A percentile compares a stretch with the other conserved stretches of the same genome.
phyloP scores from a whole-genome alignment of 2,888 invertebrate species.

The Drosophila antonietae region DNA sequence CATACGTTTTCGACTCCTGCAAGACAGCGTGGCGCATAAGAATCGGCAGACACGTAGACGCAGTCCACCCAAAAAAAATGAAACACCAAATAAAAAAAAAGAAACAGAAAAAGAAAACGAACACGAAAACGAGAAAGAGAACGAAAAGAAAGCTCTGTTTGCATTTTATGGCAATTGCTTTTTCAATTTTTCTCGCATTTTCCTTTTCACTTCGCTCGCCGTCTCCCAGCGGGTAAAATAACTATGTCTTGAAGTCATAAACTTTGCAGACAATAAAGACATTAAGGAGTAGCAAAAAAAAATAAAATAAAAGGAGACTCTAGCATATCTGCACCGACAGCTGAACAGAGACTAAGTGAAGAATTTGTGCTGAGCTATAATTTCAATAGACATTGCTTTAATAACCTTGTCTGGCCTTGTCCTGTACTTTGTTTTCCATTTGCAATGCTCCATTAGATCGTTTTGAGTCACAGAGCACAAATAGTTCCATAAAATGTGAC shows the following conservation, averaged over 20 bases:
- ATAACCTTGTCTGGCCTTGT: background rate
- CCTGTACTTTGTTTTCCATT: background rate
- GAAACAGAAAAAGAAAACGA: background rate
- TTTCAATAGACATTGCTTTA: background rate
- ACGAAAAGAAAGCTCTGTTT: constrained; percentile 29
- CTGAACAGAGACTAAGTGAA: background rate
- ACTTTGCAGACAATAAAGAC: constrained; percentile 39
- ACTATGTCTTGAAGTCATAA: constrained; percentile 49
- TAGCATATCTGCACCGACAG: background rate
- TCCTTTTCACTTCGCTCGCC: constrained; percentile 23
- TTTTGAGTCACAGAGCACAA: constrained; percentile 5
- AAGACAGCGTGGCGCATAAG: constrained; percentile 31
- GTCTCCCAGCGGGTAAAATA: constrained; percentile 33
- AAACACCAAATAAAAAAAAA: background rate
- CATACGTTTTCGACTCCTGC: constrained; percentile 84
- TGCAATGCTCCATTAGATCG: background rate
- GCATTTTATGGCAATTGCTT: constrained; percentile 54
- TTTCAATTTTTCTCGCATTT: constrained; percentile 50
- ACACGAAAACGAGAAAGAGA: no score
- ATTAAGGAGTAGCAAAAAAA: constrained; percentile 18
- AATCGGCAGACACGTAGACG: constrained; percentile 27
- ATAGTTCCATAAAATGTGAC: background rate
- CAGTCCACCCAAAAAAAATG: background rate
- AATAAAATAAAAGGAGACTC: background rate
- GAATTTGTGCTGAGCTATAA: background rate